Conservation (phyloP, 1,140 invertebrate genomes). For the Pantala flavescens region DNA sequence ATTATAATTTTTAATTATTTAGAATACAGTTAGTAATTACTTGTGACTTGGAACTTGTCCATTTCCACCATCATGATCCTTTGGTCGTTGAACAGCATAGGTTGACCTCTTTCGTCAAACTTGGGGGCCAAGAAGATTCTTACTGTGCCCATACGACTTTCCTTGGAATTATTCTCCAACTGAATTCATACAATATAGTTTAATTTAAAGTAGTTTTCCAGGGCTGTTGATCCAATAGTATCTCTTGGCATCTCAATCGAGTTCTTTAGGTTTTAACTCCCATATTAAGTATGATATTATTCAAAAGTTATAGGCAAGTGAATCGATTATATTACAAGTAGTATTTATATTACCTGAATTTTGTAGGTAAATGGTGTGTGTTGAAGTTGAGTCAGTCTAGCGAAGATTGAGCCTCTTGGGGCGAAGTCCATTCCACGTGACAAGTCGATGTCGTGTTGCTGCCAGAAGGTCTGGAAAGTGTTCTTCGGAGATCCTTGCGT, state of each 20-base stretch:
- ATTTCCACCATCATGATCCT: slow-evolving; percentile 44
- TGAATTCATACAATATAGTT: slow-evolving; percentile 15
- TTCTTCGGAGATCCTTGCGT: slow-evolving; percentile 25
- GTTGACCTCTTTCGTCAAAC: slow-evolving; percentile 40
- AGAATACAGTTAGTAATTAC: slow-evolving; percentile 33
- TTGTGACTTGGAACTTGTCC: slow-evolving; percentile 42
- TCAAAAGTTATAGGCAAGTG: no score
- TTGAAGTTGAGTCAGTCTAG: slow-evolving; percentile 52
- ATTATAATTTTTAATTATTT: no score
- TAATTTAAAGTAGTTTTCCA: no score
- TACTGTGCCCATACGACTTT: slow-evolving; percentile 36
- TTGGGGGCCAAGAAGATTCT: slow-evolving; percentile 49
- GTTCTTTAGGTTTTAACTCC: no score
- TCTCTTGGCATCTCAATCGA: no score
- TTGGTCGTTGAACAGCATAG: slow-evolving; percentile 40
- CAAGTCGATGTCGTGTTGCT: slow-evolving; percentile 38
- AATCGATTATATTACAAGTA: no score
- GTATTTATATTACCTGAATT: slow-evolving; percentile 18
- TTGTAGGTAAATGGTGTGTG: slow-evolving; percentile 54
- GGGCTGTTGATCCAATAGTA: no score
- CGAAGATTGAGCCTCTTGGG: slow-evolving; percentile 34
- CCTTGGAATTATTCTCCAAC: slow-evolving; percentile 30
- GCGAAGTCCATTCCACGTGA: slow-evolving; percentile 40
- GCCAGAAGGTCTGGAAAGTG: slow-evolving; percentile 37
- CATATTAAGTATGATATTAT: no score